These are phyloP conservation scores for Tanytarsus gracilentus DNA, from an alignment of 2,888 invertebrate genomes.

Conservation along the genomic window DNA sequence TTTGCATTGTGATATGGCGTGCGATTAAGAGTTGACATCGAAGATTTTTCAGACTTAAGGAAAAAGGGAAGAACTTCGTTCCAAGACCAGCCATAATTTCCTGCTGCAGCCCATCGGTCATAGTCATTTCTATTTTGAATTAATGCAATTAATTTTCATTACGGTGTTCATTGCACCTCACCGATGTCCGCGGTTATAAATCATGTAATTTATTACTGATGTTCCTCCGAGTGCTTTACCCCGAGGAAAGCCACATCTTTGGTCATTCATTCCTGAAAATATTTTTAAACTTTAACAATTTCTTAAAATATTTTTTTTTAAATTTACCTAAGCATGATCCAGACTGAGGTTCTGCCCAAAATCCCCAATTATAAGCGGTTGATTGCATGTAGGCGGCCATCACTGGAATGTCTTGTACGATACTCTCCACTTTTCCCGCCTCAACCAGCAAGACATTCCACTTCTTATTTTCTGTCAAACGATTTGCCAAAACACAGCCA, in stretches of 20 bases:
- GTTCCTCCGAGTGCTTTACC: constrained; percentile 53
- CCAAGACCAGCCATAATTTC: constrained; percentile 67
- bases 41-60: constrained; percentile 50
- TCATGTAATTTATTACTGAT: constrained; percentile 56
- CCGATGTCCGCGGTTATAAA: constrained; percentile 62
- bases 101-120: constrained; percentile 56
- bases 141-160: neutral
- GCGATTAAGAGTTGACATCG: constrained; percentile 42
- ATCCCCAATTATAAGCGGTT: constrained; percentile 59
- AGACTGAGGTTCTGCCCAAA: constrained; percentile 55
- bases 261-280: constrained; percentile 39
- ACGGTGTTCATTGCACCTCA: neutral
- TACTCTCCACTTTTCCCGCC: constrained; percentile 45
- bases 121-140: constrained; percentile 50
- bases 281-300: neutral
- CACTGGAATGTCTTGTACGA: constrained; percentile 38
- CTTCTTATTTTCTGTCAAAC: constrained; percentile 41
- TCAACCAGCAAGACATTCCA: constrained; percentile 47
- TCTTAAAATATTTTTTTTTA: neutral
- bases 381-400: constrained; percentile 38
- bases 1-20: constrained; percentile 50
- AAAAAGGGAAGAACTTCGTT: constrained; percentile 52
- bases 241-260: constrained; percentile 45
- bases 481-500: constrained; percentile 39
- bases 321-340: constrained; percentile 49